Conservation (phyloP, 2,113 vertebrate genomes). For the Coracopsis vasa region DNA sequence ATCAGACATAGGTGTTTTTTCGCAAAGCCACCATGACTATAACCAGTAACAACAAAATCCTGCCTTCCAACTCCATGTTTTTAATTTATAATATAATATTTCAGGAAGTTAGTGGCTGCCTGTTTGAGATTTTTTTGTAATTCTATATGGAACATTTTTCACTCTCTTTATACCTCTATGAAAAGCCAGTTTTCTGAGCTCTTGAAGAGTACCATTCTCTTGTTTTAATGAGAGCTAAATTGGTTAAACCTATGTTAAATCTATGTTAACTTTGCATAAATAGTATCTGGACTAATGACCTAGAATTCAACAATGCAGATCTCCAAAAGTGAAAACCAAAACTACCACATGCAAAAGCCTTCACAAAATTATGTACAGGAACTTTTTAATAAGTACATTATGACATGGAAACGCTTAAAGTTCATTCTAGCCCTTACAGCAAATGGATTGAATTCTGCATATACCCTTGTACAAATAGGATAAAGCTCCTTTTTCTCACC, state of each 20-base stretch:
- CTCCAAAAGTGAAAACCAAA: not conserved
- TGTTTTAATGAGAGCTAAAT: not conserved
- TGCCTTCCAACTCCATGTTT: not conserved
- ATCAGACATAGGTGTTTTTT: not conserved
- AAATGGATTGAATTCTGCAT: constrained; percentile 20
- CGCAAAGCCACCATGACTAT: not conserved
- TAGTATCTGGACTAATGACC: not conserved
- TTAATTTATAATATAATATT: not conserved
- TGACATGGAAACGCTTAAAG: not conserved
- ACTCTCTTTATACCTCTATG: not conserved
- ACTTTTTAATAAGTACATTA: constrained; percentile 11
- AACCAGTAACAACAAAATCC: not conserved
- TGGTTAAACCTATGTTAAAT: not conserved
- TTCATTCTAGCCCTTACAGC: not conserved
- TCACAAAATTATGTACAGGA: constrained; percentile 5
- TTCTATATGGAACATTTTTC: not conserved
- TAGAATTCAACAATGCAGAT: not conserved
- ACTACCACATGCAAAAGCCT: not conserved
- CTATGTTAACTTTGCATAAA: not conserved
- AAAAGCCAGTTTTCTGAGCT: not conserved
- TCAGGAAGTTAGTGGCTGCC: not conserved
- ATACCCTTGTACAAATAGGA: constrained; percentile 13
- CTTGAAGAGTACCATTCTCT: not conserved
- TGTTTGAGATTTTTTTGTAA: not conserved
- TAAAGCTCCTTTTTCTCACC: constrained; percentile 55